Evolutionary conservation across 2,888 invertebrate species (phyloP).

Genomic region (Acrocyrtus sp.): DNA sequence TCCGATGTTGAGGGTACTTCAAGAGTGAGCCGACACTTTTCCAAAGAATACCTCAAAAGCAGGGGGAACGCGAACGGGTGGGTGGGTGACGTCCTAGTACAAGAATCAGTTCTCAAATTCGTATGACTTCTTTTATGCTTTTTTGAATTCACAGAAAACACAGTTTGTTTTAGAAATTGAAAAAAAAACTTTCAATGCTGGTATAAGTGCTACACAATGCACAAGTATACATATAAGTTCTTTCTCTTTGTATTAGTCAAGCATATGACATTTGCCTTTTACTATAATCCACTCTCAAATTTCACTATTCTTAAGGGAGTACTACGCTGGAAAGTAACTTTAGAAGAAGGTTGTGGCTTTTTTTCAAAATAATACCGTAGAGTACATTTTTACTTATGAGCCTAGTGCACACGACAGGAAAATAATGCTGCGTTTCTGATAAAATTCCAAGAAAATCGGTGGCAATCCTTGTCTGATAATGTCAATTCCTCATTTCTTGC

Average conservation of each 20-base stretch:
- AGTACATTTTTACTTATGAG: too few relatives aligned
- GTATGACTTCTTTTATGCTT: too few relatives aligned
- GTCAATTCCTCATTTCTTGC: constrained; percentile 10
- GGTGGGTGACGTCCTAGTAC: neutral
- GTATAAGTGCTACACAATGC: too few relatives aligned
- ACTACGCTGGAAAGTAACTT: constrained; percentile 4
- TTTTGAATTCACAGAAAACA: too few relatives aligned
- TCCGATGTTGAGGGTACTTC: neutral
- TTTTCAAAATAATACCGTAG: neutral
- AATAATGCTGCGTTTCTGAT: constrained; percentile 3
- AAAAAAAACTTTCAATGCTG: too few relatives aligned
- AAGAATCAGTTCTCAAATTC: too few relatives aligned
- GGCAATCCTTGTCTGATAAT: constrained; percentile 4
- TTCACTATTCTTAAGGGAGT: constrained; percentile 8
- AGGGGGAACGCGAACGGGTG: neutral
- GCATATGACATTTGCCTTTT: too few relatives aligned
- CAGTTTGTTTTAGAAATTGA: too few relatives aligned
- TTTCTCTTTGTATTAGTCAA: too few relatives aligned
- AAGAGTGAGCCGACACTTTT: constrained; percentile 5
- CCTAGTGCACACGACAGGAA: neutral
- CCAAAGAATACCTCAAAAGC: neutral
- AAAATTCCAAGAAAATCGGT: constrained; percentile 44
- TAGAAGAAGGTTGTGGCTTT: constrained; percentile 32
- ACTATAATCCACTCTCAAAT: constrained; percentile 4
- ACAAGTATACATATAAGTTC: too few relatives aligned